A percentile compares a stretch with the other conserved stretches of the same genome.
Conservation (phyloP, 2,888 invertebrate species). For the Mesorhabditis belari region DNA sequence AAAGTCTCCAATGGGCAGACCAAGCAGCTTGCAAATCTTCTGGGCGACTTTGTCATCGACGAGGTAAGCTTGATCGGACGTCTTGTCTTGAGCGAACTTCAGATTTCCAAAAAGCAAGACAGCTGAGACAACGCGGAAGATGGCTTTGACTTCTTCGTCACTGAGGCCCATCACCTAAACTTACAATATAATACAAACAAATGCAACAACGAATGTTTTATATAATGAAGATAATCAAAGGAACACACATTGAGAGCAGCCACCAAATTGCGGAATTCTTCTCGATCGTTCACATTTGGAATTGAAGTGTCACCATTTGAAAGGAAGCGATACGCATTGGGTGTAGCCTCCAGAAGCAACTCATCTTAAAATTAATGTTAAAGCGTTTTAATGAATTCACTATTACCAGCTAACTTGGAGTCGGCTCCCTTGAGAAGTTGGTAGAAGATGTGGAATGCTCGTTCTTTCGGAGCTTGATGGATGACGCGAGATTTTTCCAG, state of each 20-base stretch:
- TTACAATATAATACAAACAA: slow-evolving; percentile 53
- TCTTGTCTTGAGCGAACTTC: slow-evolving; percentile 96
- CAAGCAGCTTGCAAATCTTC: slow-evolving; percentile 87
- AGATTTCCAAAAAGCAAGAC: slow-evolving; percentile 93
- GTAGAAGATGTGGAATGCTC: slow-evolving; percentile 99
- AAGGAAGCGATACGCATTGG: slow-evolving; percentile 83
- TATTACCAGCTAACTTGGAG: too few species aligned
- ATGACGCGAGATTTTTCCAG: slow-evolving; percentile 97
- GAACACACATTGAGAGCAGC: too few species aligned
- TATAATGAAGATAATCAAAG: too few species aligned
- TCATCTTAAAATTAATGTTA: slow-evolving; percentile 21
- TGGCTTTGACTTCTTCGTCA: slow-evolving; percentile 83
- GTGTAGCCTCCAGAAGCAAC: slow-evolving; percentile 85
- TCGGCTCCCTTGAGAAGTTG: slow-evolving; percentile 86
- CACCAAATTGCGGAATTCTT: slow-evolving; percentile 83
- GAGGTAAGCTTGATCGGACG: slow-evolving; percentile 91
- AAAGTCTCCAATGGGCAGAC: slow-evolving; percentile 87
- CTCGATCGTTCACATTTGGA: slow-evolving; percentile 80
- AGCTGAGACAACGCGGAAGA: slow-evolving; percentile 88
- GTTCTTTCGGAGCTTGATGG: slow-evolving; percentile 90
- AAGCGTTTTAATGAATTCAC: too few species aligned
- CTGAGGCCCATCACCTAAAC: slow-evolving; percentile 99
- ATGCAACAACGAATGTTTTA: neutral
- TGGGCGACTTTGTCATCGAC: slow-evolving; percentile 85
- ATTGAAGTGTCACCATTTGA: slow-evolving; percentile 73